Base-by-base conservation (phyloP, 2,888 invertebrate species). In the Lottia scabra region DNA sequence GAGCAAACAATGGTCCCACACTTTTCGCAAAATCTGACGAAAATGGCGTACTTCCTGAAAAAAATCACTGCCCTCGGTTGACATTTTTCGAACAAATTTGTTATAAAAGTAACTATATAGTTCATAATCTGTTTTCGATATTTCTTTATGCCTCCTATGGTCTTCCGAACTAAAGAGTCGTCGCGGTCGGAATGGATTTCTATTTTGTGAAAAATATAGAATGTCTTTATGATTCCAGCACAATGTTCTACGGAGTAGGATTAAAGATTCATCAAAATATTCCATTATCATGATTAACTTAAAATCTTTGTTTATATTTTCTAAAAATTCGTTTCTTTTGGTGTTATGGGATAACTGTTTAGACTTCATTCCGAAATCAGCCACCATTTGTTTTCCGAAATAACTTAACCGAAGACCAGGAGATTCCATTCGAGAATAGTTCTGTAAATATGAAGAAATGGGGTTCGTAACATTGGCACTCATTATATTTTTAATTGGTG, bases 191-290 rank as follows among this genome's bases (percentile, higher is more conserved):
- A 43, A 38, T 15, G 30, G n/a, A 63, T 77, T 78, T n/a, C 27
- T 69, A 68, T 76, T 75, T 44, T 79, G 74, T 44, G 74, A 75
- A 63, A 82, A 75, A 72, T 78, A 80, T 30, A 83, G 67, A 8
- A 83, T 72, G 70, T 84, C 83, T 48, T 80, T 75, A 4, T 75
- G 68, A n/a, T 68, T 76, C 83, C 84, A 84, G 67, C 82, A 83
- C 16, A 83, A 70, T n/a, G 70, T 45, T n/a, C 78, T 72, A 64
- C 78, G 79, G 1, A 83, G 75, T 26, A 84, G 75, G 46, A 83
- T 72, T 43, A 84, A 71, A 1, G 82, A 83, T 67, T 83, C 82
- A 67, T 82, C 79, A 26, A 84, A 81, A 26, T 74, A 71, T 56
- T 84, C 84, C 48, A 78, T 73, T 64, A 83, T 78, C 80, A 83